These are phyloP conservation scores for Hyperoplus immaculatus DNA, from an alignment of 2,797 vertebrate genomes.

Conservation along the genomic window DNA sequence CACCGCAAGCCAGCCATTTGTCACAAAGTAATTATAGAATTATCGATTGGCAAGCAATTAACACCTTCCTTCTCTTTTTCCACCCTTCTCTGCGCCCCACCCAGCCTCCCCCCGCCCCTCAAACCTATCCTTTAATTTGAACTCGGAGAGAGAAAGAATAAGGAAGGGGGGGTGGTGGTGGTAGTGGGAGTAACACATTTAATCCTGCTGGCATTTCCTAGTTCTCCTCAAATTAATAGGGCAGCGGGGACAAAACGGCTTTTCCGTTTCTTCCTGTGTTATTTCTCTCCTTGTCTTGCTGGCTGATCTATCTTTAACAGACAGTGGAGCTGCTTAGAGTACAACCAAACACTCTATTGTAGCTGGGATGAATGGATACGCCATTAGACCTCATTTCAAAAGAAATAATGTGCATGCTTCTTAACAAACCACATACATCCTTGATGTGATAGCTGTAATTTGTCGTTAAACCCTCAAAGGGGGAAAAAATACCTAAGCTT, in stretches of 20 bases:
- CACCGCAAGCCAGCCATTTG: conserved; percentile 87
- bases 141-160: conserved; percentile 76
- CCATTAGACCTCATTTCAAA: conserved; percentile 54
- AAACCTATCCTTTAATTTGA: conserved; percentile 86
- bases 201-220: conserved; percentile 85
- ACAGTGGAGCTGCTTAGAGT: conserved; percentile 62
- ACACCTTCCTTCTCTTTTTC: conserved; percentile 81
- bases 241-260: conserved; percentile 81
- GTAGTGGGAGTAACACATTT: conserved; percentile 83
- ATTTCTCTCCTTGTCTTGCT: conserved; percentile 63
- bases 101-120: conserved; percentile 28
- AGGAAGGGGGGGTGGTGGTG: conserved; percentile 21
- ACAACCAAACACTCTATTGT: conserved; percentile 51
- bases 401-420: conserved; percentile 48
- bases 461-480: conserved; percentile 21
- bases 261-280: conserved; percentile 71
- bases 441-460: conserved; percentile 24
- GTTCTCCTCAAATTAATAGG: conserved; percentile 86
- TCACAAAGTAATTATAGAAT: conserved; percentile 92
- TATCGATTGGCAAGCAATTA: conserved; percentile 91
- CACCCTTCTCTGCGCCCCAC: conserved; percentile 53
- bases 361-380: conserved; percentile 38
- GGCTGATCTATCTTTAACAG: conserved; percentile 73
- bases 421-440: conserved; percentile 18
- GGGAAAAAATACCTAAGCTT: conserved; percentile 14